Conservation (phyloP, 2,113 vertebrate genomes). For the Cebus imitator region DNA sequence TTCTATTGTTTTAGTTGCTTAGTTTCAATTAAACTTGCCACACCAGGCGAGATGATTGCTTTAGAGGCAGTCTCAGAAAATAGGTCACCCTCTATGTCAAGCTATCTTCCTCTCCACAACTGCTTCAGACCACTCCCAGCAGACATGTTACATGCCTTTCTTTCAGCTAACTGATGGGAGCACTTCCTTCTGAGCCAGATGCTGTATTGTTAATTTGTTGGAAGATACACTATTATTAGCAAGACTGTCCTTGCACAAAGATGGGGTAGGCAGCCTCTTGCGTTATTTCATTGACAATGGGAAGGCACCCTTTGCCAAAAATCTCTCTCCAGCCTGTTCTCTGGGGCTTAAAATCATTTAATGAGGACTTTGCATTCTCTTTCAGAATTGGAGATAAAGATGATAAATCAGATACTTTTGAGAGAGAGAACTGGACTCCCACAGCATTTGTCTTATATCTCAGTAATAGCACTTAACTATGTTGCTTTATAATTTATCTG, state of each 20-base stretch:
- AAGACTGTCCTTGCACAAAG: conserved; percentile 47
- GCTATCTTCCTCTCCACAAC: background rate
- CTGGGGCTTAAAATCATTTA: conserved; percentile 69
- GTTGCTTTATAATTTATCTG: conserved; percentile 61
- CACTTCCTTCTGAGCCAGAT: conserved; percentile 36
- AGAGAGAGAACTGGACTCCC: conserved; percentile 41
- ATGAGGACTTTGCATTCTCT: conserved; percentile 60
- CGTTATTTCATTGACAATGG: conserved; percentile 56
- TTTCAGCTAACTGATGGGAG: background rate
- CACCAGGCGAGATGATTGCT: background rate
- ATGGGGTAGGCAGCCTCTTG: background rate
- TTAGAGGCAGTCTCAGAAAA: background rate
- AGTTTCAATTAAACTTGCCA: conserved; percentile 5
- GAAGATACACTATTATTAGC: conserved; percentile 48
- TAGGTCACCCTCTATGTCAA: background rate
- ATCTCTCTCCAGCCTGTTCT: conserved; percentile 48
- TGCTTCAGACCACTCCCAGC: background rate
- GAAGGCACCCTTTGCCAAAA: conserved; percentile 58
- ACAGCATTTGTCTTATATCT: conserved; percentile 55
- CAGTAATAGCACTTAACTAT: conserved; percentile 39
- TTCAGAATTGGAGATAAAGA: conserved; percentile 63
- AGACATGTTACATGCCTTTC: background rate
- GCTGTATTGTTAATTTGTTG: conserved; percentile 47
- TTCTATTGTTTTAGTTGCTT: background rate
- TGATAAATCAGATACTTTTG: conserved; percentile 63